phyloP scores from a whole-genome alignment of 2,888 invertebrate species.

The Patella pellucida region DNA sequence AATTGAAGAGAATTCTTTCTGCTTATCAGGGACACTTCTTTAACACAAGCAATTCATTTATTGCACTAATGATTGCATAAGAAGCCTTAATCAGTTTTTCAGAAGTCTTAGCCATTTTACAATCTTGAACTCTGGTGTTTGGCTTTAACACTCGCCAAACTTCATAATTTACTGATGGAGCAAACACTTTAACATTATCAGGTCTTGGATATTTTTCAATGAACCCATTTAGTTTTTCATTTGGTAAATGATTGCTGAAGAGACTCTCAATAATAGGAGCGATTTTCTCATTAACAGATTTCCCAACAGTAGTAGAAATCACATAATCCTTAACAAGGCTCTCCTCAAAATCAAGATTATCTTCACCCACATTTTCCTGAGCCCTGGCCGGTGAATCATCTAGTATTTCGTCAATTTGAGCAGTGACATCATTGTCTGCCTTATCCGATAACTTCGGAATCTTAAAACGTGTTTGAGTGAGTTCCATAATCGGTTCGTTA shows the following conservation, averaged over 20 bases:
- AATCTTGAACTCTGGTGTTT: neutral
- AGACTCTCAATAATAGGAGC: constrained; percentile 4
- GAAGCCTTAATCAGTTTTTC: constrained; percentile 1
- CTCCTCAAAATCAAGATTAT: constrained; percentile 4
- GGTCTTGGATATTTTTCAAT: constrained; percentile 5
- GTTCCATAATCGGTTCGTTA: neutral
- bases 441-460: constrained; percentile 1
- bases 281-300: neutral
- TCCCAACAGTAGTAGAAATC: neutral
- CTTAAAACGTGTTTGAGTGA: neutral
- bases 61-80: neutral
- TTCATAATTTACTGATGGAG: neutral
- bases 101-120: neutral
- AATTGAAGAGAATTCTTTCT: neutral
- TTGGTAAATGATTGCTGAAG: neutral
- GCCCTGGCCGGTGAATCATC: neutral
- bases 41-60: neutral
- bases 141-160: neutral
- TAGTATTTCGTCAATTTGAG: neutral
- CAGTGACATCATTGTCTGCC: neutral
- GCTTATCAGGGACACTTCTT: neutral
- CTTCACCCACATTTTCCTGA: neutral
- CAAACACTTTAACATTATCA: neutral
- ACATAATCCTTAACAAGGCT: neutral
- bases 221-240: neutral